phyloP scores from a whole-genome alignment of 2,888 invertebrate species.

The Caenorhabditis sinica region DNA sequence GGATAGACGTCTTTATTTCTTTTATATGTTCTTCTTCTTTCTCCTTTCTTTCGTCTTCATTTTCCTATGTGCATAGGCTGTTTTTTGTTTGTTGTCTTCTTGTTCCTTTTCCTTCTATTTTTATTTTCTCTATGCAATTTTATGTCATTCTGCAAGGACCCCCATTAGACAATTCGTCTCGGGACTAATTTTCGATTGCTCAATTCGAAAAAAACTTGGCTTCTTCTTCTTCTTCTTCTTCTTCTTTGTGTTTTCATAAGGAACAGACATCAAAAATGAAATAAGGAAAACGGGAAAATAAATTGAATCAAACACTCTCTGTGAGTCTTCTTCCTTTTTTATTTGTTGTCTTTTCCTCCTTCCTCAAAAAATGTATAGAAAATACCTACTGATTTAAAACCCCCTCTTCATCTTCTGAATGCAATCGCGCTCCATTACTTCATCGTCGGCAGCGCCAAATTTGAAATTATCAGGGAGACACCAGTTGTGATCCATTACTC shows the following conservation, averaged over 20 bases:
- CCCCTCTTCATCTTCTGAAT: not conserved
- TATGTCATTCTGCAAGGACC: not conserved
- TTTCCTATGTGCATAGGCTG: conserved; percentile 17
- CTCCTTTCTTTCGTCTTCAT: conserved; percentile 27
- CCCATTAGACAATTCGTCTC: conserved; percentile 13
- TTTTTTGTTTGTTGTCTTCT: conserved; percentile 10
- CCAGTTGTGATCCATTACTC: too few relatives aligned
- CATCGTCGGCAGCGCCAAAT: not conserved
- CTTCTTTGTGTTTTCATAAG: not conserved
- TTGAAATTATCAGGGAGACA: not conserved
- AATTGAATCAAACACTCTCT: conserved; percentile 16
- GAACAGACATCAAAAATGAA: conserved; percentile 9
- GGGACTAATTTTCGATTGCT: not conserved
- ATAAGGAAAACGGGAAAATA: conserved; percentile 5
- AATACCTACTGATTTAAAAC: not conserved
- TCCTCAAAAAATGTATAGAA: not conserved
- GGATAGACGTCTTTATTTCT: conserved; percentile 39
- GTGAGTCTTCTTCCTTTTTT: conserved; percentile 7
- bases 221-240: too few relatives aligned
- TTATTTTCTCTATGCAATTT: conserved; percentile 7
- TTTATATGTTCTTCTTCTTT: conserved; percentile 34
- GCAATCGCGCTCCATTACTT: conserved; percentile 14
- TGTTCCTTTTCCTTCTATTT: conserved; percentile 13
- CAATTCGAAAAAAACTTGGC: not conserved
- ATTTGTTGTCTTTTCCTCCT: not conserved